phyloP scores from a whole-genome alignment of 2,888 invertebrate genomes.

The Apodemia hepburni region DNA sequence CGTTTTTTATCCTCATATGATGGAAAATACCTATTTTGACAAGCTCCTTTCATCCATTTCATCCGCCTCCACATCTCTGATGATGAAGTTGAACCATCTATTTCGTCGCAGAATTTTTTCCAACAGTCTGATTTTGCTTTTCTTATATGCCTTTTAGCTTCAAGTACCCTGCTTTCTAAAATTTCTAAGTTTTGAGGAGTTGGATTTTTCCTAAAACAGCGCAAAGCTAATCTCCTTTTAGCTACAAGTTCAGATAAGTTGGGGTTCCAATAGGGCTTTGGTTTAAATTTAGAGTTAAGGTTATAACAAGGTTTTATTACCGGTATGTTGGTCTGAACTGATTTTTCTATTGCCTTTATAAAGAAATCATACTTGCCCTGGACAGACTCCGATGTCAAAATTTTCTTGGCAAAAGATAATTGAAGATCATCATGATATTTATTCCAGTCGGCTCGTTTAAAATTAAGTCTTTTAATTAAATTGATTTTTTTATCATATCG shows the following conservation, averaged over 20 bases:
- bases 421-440: not conserved
- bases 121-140: constrained; percentile 14
- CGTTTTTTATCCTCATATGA: not conserved
- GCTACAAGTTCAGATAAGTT: not conserved
- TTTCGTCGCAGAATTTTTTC: constrained; percentile 19
- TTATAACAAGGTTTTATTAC: not conserved
- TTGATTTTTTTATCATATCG: not conserved
- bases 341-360: not conserved
- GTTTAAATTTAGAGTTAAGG: not conserved
- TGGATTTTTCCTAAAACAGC: constrained; percentile 10
- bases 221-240: not conserved
- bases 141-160: constrained; percentile 13
- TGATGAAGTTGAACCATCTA: not conserved
- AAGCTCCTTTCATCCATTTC: not conserved
- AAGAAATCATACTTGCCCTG: not conserved
- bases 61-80: not conserved
- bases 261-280: not conserved
- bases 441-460: not conserved
- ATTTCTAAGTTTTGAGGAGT: constrained; percentile 22
- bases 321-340: not conserved
- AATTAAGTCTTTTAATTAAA: not conserved
- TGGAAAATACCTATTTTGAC: not conserved
- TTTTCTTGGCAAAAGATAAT: not conserved
- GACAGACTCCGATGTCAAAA: not conserved
- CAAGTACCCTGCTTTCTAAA: constrained; percentile 19